Evolutionary conservation across 2,113 vertebrate species (phyloP).

Genomic region (Procapra przewalskii): DNA sequence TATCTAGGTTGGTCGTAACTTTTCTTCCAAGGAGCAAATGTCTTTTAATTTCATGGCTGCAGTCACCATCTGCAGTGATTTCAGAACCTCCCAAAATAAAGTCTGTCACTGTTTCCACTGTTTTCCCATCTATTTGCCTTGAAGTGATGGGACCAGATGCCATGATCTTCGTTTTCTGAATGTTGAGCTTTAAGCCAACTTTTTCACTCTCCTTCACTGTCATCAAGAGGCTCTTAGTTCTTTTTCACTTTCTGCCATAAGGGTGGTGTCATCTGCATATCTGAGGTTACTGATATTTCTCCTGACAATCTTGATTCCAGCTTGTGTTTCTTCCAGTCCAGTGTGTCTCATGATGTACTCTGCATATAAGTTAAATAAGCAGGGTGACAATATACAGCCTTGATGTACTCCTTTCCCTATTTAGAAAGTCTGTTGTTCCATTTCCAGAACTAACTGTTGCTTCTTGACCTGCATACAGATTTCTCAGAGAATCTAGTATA

Average conservation of each 20-base stretch:
- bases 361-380: neutral
- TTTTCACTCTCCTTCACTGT: neutral
- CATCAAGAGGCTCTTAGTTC: neutral
- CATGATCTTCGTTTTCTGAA: neutral
- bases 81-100: neutral
- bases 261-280: neutral
- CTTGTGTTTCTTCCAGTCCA: neutral
- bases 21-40: fast-evolving
- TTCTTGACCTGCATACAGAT: neutral
- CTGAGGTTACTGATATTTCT: neutral
- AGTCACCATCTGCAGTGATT: neutral
- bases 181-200: neutral
- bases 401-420: neutral
- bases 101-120: neutral
- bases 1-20: neutral
- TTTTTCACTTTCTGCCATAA: neutral
- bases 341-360: neutral
- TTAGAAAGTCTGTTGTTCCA: neutral
- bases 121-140: neutral
- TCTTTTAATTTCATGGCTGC: neutral
- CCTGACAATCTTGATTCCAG: fast-evolving
- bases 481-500: neutral
- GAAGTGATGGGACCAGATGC: neutral
- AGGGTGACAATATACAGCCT: neutral
- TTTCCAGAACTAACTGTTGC: neutral